Base-by-base conservation (phyloP, 2,888 invertebrate genomes). In the Perdita meconis region DNA sequence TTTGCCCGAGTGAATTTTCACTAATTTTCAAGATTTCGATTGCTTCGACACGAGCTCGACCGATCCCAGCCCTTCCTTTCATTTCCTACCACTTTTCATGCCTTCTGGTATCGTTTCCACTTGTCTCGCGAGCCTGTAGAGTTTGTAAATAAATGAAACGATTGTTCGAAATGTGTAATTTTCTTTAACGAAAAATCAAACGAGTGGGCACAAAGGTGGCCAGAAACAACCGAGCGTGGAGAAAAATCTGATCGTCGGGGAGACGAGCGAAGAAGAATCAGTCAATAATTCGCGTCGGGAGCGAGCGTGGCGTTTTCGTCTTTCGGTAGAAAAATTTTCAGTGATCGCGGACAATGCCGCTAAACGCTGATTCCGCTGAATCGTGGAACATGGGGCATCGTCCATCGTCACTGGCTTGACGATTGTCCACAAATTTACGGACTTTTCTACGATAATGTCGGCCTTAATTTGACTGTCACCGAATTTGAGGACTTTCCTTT, bases 321-420 rank as follows among this genome's bases (percentile, higher is more conserved):
- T 53, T 16, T 26, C 47, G 16, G 1, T 13, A 6, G 12, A 44
- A 68, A 83, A 83, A 81, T 76, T 84, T 44, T 30, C 63, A 78
- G 72, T 83, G 60, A 42, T 19, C 24, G 47, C 44, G 19, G 61
- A 72, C 34, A 6, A 61, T 42, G 19, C 36, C 22, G 16, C 64
- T 57, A 40, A 38, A 36, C 22, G 10, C 22, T 34, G 24, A 50
- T 57, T 50, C 53, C 38, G 61, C 56, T 61, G 51, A 61, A 34
- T 60, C 10, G 73, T 66, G 50, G 42, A 71, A 16, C 47, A 19
- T 66, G 13, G 40, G 30, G 57, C 13, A 36, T n/a, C 51, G n/a
- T 53, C 40, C 34, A 57, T 69, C 47, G 34, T 56, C 34, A 53
- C 47, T 30, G 55, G 51, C 19, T 74, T 68, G 34, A 70, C 53